Evolutionary conservation across 2,797 vertebrate species (phyloP).

Genomic region (Aulostomus chinensis): DNA sequence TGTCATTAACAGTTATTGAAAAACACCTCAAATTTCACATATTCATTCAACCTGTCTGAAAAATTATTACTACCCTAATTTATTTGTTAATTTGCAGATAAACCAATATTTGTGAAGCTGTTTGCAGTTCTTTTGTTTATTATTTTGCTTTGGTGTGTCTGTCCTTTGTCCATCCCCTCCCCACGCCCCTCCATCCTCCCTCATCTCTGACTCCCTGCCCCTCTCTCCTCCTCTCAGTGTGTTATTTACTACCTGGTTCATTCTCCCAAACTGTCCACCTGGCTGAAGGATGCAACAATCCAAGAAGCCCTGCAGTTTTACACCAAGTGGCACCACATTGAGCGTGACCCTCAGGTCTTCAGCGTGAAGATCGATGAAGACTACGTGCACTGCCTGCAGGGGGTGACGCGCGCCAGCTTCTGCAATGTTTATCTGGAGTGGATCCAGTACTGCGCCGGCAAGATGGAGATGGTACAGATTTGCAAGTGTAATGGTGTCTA

Average conservation of each 20-base stretch:
- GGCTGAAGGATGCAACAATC: slow-evolving; percentile 87
- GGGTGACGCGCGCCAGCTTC: slow-evolving; percentile 94
- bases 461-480: slow-evolving; percentile 88
- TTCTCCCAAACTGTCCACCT: slow-evolving; percentile 88
- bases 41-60: too few species aligned
- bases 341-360: slow-evolving; percentile 92
- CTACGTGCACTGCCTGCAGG: slow-evolving; percentile 95
- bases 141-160: background rate
- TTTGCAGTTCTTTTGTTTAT: background rate
- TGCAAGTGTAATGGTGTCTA: too few species aligned
- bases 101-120: background rate
- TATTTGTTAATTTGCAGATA: slow-evolving; percentile 7
- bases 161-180: background rate
- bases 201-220: slow-evolving; percentile 5
- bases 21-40: too few species aligned
- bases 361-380: slow-evolving; percentile 95
- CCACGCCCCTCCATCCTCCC: background rate
- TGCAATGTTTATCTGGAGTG: slow-evolving; percentile 96
- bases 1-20: too few species aligned
- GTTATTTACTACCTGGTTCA: slow-evolving; percentile 93
- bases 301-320: slow-evolving; percentile 90
- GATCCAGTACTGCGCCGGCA: slow-evolving; percentile 92
- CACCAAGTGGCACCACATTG: slow-evolving; percentile 96
- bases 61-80: too few species aligned
- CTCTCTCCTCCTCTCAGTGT: slow-evolving; percentile 78